phyloP scores from a whole-genome alignment of 2,888 invertebrate genomes.

The Lycophotia porphyrea region DNA sequence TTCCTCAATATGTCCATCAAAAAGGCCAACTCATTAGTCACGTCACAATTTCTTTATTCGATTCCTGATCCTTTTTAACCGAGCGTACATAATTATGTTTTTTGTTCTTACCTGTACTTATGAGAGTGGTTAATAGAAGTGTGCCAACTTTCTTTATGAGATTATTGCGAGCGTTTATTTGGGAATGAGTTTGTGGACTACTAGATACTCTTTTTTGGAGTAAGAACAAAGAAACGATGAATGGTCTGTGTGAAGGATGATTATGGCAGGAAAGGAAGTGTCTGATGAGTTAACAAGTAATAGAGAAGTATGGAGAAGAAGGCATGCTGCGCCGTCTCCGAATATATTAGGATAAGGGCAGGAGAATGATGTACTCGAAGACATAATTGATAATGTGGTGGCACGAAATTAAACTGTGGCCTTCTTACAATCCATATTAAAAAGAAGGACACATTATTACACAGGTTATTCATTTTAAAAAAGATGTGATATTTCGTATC shows the following conservation, averaged over 20 bases:
- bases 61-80: constrained; percentile 69
- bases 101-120: constrained; percentile 53
- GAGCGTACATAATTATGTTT: constrained; percentile 60
- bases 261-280: too few relatives aligned
- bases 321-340: too few relatives aligned
- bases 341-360: too few relatives aligned
- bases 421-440: not conserved
- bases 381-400: not conserved
- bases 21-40: constrained; percentile 76
- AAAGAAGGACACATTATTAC: not conserved
- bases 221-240: too few relatives aligned
- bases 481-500: not conserved
- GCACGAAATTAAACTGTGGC: not conserved
- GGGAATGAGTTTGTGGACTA: not conserved
- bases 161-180: constrained; percentile 7
- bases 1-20: constrained; percentile 72
- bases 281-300: too few relatives aligned
- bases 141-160: constrained; percentile 15
- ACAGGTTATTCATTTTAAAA: not conserved
- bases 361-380: too few relatives aligned
- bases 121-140: constrained; percentile 7
- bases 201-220: not conserved
- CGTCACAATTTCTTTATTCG: constrained; percentile 74
- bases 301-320: too few relatives aligned
- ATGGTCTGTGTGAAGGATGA: too few relatives aligned